phyloP scores from a whole-genome alignment of 2,888 invertebrate species.

The Archaeoteleia sp. region DNA sequence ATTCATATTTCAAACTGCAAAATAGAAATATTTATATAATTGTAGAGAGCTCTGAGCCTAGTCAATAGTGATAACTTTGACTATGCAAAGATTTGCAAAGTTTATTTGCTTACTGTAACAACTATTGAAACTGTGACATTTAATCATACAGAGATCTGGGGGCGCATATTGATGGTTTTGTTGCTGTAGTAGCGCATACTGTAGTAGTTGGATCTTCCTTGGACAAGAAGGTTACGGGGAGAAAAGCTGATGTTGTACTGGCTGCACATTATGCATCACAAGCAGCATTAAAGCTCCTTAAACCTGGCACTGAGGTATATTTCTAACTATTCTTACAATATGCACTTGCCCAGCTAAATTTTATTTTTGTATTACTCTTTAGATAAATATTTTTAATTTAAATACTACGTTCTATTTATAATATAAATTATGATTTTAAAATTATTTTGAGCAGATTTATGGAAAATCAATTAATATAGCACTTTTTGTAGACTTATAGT shows the following conservation, averaged over 20 bases:
- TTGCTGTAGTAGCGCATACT: constrained; percentile 98
- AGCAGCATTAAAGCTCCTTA: constrained; percentile 93
- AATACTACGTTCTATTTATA: no score
- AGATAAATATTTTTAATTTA: no score
- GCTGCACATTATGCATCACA: constrained; percentile 98
- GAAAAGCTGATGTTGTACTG: constrained; percentile 94
- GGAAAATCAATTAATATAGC: constrained; percentile 1
- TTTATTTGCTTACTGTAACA: background rate
- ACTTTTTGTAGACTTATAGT: constrained; percentile 86
- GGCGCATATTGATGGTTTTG: constrained; percentile 98
- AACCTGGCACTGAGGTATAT: constrained; percentile 90
- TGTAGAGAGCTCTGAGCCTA: no score
- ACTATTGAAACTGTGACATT: constrained; percentile 10
- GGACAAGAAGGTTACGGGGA: constrained; percentile 87
- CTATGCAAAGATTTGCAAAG: background rate
- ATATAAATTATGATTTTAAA: constrained; percentile 1
- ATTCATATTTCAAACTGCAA: no score
- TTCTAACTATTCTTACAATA: no score
- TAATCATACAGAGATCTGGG: constrained; percentile 88
- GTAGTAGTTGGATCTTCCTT: constrained; percentile 88
- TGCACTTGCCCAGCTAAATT: no score
- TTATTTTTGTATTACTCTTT: background rate
- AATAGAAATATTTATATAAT: no score
- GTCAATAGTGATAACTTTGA: no score
- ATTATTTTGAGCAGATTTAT: background rate